Percentiles rank a stretch among this genome's conserved stretches.
phyloP scores from a whole-genome alignment of 2,888 invertebrate species.

The Frankliniella fusca region DNA sequence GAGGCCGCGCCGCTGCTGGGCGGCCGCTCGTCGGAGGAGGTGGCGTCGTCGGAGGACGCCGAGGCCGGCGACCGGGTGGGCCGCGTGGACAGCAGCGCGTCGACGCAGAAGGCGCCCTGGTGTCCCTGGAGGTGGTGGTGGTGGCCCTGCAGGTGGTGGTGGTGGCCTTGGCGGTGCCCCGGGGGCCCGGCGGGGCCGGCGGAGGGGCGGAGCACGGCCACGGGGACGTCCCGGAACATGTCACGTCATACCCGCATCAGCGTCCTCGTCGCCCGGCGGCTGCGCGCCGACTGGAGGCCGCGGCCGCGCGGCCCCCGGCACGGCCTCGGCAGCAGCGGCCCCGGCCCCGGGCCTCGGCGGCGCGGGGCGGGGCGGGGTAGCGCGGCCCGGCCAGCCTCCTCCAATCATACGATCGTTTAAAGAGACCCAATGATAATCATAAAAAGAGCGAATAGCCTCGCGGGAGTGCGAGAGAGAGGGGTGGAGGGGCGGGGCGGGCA shows the following conservation, averaged over 20 bases:
- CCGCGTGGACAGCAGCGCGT: constrained; percentile 59
- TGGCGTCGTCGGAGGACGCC: constrained; percentile 48
- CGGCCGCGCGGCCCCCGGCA: not conserved
- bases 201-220: constrained; percentile 36
- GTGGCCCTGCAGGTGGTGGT: not conserved
- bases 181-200: constrained; percentile 11
- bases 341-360: too few species aligned
- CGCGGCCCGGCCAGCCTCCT: not conserved
- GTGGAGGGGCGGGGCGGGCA: not conserved
- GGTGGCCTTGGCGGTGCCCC: not conserved
- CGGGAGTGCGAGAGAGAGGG: constrained; percentile 4
- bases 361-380: not conserved
- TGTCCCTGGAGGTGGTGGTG: constrained; percentile 48
- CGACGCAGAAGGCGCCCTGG: constrained; percentile 59
- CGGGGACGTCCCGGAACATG: constrained; percentile 25
- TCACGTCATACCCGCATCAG: not conserved
- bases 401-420: constrained; percentile 25
- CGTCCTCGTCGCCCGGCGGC: not conserved
- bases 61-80: constrained; percentile 39
- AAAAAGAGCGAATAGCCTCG: constrained; percentile 32
- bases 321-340: not conserved
- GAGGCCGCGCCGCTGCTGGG: constrained; percentile 31
- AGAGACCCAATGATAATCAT: constrained; percentile 37
- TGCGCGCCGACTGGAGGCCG: not conserved
- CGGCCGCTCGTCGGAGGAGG: constrained; percentile 45